phyloP scores from a whole-genome alignment of 2,888 invertebrate species.

The Luperina testacea region DNA sequence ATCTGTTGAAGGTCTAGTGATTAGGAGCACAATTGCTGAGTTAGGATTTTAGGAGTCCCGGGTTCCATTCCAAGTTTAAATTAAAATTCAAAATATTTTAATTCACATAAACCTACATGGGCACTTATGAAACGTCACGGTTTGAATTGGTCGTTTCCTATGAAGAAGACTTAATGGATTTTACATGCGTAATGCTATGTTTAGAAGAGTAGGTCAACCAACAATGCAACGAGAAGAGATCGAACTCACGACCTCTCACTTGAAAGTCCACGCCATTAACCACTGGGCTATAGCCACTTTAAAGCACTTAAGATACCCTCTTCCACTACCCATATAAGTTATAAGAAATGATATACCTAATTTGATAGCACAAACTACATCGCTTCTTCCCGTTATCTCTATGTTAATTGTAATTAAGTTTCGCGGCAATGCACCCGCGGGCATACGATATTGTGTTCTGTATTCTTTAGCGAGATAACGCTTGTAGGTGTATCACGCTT shows the following conservation, averaged over 20 bases:
- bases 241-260: neutral
- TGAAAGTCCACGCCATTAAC: rapidly evolving
- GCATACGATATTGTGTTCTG: slow-evolving; percentile 46
- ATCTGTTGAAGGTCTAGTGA: neutral
- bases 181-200: neutral
- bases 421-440: slow-evolving; percentile 62
- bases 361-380: slow-evolving; percentile 57
- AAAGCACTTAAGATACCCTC: slow-evolving; percentile 11
- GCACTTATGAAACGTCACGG: neutral
- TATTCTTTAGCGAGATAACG: slow-evolving; percentile 50
- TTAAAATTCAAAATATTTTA: neutral
- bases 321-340: neutral
- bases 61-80: neutral
- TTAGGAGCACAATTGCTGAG: neutral
- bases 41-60: too few species aligned
- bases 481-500: slow-evolving; percentile 10
- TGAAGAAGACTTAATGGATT: neutral
- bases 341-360: slow-evolving; percentile 45
- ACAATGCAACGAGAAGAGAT: neutral
- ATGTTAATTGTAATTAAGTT: slow-evolving; percentile 64
- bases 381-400: slow-evolving; percentile 52
- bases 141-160: neutral
- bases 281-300: neutral
- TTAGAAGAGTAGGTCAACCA: neutral
- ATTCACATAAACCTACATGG: neutral